A percentile compares a stretch with the other conserved stretches of the same genome.
Conservation (phyloP, 2,797 vertebrate species). For the Poecilia wingei region DNA sequence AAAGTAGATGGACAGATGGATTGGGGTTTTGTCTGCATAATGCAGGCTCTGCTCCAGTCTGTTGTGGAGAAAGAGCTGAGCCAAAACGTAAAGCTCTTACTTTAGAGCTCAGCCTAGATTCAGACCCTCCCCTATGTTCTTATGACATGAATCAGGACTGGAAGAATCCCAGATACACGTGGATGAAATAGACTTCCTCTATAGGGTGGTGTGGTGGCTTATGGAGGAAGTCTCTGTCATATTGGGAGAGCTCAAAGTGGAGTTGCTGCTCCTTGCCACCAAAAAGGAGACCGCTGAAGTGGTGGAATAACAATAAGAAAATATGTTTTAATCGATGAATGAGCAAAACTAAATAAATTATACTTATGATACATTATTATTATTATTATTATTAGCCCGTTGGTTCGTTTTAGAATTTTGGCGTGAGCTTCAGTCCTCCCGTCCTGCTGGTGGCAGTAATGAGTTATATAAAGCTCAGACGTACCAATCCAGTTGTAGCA, state of each 20-base stretch:
- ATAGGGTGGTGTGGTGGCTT: no score
- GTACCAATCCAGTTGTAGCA: not conserved
- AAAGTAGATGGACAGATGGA: not conserved
- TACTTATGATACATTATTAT: no score
- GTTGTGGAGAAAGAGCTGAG: not conserved
- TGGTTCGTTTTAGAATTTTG: not conserved
- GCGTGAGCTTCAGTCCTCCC: not conserved
- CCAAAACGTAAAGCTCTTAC: not conserved
- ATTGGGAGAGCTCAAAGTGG: no score
- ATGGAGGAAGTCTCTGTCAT: no score
- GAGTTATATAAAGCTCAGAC: not conserved
- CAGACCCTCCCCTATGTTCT: not conserved
- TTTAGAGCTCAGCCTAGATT: not conserved
- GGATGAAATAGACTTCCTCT: not conserved
- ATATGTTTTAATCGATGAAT: not conserved
- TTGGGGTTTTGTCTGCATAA: not conserved
- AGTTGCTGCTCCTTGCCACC: no score
- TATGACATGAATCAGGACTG: no score
- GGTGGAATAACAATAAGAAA: not conserved
- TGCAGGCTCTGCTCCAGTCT: not conserved
- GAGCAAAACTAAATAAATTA: not conserved
- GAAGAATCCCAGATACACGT: not conserved
- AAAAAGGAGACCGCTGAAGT: not conserved
- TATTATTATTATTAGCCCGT: not conserved
- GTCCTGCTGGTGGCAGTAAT: constrained; percentile 37